These are phyloP conservation scores for Stichodactyla mertensii DNA, from an alignment of 64 coral and sea anemone genomes.

Conservation along the genomic window DNA sequence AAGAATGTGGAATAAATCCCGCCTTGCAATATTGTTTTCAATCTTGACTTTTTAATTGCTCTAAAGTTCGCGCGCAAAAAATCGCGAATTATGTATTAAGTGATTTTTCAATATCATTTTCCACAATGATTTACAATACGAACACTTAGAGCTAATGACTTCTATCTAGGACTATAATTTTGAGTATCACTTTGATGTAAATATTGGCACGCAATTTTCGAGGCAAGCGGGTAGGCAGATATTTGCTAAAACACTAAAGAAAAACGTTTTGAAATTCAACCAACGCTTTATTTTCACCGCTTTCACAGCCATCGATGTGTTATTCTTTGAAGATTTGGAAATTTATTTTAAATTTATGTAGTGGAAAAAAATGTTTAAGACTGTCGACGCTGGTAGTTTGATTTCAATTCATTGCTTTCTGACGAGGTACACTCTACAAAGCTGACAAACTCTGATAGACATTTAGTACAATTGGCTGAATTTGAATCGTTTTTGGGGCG, in stretches of 20 bases:
- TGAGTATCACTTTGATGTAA: neutral
- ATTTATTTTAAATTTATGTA: neutral
- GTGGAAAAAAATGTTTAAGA: neutral
- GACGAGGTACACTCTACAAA: neutral
- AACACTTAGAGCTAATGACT: neutral
- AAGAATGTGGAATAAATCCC: neutral
- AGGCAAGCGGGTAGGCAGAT: neutral
- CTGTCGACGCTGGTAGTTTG: neutral
- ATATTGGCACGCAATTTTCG: neutral
- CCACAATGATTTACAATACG: neutral
- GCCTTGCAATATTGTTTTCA: neutral
- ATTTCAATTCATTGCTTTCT: too few relatives aligned
- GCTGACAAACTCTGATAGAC: neutral
- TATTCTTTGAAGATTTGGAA: neutral
- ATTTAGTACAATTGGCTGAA: neutral
- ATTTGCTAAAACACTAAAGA: neutral
- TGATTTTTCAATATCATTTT: conserved; percentile 2
- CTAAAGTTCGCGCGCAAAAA: neutral
- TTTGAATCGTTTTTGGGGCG: neutral
- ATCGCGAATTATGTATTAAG: neutral
- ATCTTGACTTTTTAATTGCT: neutral
- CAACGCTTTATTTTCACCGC: neutral
- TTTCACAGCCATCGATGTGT: neutral
- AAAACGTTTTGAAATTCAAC: neutral
- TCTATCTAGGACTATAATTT: neutral